Evolutionary conservation across 2,888 invertebrate genomes (phyloP), one percentile per base, ranked within the genome.

Genomic region (Linyphia triangularis): DNA sequence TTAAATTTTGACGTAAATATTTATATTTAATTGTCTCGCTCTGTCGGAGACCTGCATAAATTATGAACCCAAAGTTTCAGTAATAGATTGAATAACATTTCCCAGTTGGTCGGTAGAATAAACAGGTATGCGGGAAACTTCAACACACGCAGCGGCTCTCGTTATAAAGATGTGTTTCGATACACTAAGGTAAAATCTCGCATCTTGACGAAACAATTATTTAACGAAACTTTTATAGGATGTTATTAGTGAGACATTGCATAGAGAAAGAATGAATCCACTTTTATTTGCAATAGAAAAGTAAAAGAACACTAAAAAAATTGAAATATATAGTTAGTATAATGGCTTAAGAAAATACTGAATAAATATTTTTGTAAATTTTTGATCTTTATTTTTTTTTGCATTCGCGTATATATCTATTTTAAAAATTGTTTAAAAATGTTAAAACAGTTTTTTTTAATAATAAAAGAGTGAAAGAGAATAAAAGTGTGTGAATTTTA

Each of bases 21-120:
- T 75, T 75, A 61, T 75, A 61, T 75, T 75, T 61, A 75, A 75
- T 75, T 75, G 59, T 59, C 61, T 75, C 61, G 75, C 33, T 75
- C 59, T 33, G 33, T 9, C 30, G 16, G 22, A 24, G 22, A 7
- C 37, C 28, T 61, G 37, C 26, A 75, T 75, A 59, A 75, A 57
- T 75, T 75, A 59, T 75, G 33, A 59, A 13, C 5, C 5, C 30
- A 75, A 77, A 43, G 40, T 77, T 77, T 33, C 51, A n/a, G 19
- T 19, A 63, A 63, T 40, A 63, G 16, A 63, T 63, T 77, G 77
- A 77, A 40, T 77, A 63, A 77, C n/a, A 63, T 63, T 37, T 63
- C 77, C 77, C 77, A 37, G 77, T 3, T 37, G 77, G 26, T 33
- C 1, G 33, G 22, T 19, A 59, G 26, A 24, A 40, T 63, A 77